These are phyloP conservation scores for Melanostoma mellinum DNA, from an alignment of 2,888 invertebrate genomes.

Conservation along the genomic window DNA sequence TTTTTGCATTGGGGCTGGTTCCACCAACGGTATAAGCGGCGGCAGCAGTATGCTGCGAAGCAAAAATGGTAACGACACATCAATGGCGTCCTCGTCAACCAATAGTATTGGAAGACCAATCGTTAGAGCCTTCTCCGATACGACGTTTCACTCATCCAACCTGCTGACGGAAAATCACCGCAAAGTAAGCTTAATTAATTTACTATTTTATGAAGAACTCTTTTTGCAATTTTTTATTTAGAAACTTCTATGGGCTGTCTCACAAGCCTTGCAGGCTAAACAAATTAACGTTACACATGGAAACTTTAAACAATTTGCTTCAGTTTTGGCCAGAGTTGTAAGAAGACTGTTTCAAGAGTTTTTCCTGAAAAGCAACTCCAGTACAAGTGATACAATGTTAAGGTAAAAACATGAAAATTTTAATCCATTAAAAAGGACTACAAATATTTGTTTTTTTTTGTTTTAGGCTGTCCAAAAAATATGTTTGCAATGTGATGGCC, in stretches of 20 bases:
- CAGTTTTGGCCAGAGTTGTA: slow-evolving; percentile 86
- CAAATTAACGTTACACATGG: slow-evolving; percentile 87
- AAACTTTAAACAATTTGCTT: slow-evolving; percentile 88
- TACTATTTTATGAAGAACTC: not conserved
- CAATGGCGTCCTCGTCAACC: slow-evolving; percentile 13
- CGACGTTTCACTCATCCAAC: slow-evolving; percentile 57
- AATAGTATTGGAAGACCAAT: slow-evolving; percentile 55
- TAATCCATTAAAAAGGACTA: not conserved
- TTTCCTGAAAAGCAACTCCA: slow-evolving; percentile 85
- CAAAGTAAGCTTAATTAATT: slow-evolving; percentile 75
- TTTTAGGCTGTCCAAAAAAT: slow-evolving; percentile 85
- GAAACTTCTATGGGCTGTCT: slow-evolving; percentile 92
- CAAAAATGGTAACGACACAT: slow-evolving; percentile 60
- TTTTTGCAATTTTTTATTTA: slow-evolving; percentile 44
- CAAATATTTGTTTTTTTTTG: slow-evolving; percentile 14
- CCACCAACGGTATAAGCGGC: slow-evolving; percentile 72
- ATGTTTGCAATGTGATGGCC: slow-evolving; percentile 86
- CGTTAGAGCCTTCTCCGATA: slow-evolving; percentile 72
- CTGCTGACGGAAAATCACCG: slow-evolving; percentile 80
- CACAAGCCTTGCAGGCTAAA: slow-evolving; percentile 88
- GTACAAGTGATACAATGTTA: slow-evolving; percentile 90
- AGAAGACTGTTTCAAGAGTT: slow-evolving; percentile 85
- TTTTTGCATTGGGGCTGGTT: slow-evolving; percentile 80
- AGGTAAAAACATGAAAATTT: slow-evolving; percentile 80
- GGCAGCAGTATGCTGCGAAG: slow-evolving; percentile 70